Evolutionary conservation across 35 echinoderm and acorn worm genomes (phyloP), one percentile per base, ranked within the genome.

Genomic region (Holothuria glaberrima): DNA sequence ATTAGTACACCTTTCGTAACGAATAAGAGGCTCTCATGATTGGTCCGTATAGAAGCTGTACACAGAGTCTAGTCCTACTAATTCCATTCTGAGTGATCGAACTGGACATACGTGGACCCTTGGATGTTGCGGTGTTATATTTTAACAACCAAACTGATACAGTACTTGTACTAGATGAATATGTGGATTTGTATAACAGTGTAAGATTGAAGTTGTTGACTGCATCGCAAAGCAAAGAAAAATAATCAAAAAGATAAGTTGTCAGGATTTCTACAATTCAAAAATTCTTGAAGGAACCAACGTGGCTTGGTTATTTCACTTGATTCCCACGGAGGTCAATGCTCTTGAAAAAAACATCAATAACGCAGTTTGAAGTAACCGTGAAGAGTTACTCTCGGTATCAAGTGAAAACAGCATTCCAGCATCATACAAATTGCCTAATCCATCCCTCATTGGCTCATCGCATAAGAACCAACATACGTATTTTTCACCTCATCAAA

Each of bases 381-480:
- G 25, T 17, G 12, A 27, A 69, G 24, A 21, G 66, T 30, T 33
- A 12, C 24, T 25, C 2, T 27, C 21, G 5, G 25, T 69, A 69
- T 69, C 13, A 27, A 33, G n/a, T 33, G 66, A 33, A 27, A 69
- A 69, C 25, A 69, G 31, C 25, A 69, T 33, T 12, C 31, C 66
- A 17, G 12, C 66, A 30, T 69, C 32, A 74, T 31, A 4, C 32
- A 36, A 31, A 30, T 10, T 50, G 50, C 50, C 74, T 78, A 25
- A 48, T 78, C 41, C 74, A 78, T 78, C 74, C 26, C 21, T 78
- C 74, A 78, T 24, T 48, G 44, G 44, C 50, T 78, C 38, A 78
- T 78, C 74, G 50, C 74, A 41, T 78, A n/a, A 29, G 50, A 78
- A 78, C 74, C n/a, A 78, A 78, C 74, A 78, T 48, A 26, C 36